Conservation (phyloP, 1,140 invertebrate species). For the Sinonovacula constricta region DNA sequence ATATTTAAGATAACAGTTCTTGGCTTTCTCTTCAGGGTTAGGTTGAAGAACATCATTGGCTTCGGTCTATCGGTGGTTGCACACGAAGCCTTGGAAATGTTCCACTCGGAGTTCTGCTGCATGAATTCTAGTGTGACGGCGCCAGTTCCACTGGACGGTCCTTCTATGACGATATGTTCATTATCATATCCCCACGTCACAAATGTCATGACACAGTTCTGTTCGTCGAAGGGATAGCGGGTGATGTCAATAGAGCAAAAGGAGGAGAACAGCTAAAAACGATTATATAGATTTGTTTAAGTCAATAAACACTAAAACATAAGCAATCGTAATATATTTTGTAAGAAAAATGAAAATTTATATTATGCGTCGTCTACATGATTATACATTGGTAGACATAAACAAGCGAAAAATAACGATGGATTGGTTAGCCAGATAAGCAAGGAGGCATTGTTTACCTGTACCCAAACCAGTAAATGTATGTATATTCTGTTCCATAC, state of each 20-base stretch:
- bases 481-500: too few relatives aligned
- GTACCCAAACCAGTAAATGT: too few relatives aligned
- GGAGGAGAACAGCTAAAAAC: background rate
- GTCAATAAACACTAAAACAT: too few relatives aligned
- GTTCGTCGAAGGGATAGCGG: slow-evolving; percentile 6
- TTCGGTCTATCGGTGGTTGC: background rate
- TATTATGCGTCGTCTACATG: too few relatives aligned
- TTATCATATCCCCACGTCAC: slow-evolving; percentile 24
- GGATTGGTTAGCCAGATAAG: too few relatives aligned
- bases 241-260: slow-evolving; percentile 25
- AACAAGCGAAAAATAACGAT: too few relatives aligned
- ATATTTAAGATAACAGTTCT: background rate
- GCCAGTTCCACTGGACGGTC: background rate
- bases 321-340: too few relatives aligned
- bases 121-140: background rate
- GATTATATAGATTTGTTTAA: too few relatives aligned
- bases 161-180: background rate
- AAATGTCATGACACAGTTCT: slow-evolving; percentile 17
- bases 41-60: background rate
- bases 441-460: too few relatives aligned
- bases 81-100: background rate
- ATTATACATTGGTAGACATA: too few relatives aligned
- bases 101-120: slow-evolving; percentile 21
- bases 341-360: too few relatives aligned
- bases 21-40: slow-evolving; percentile 9